Percentiles rank a stretch among this genome's conserved stretches.
Conservation (phyloP, 2,797 vertebrate genomes). For the Arnoldichthys spilopterus region DNA sequence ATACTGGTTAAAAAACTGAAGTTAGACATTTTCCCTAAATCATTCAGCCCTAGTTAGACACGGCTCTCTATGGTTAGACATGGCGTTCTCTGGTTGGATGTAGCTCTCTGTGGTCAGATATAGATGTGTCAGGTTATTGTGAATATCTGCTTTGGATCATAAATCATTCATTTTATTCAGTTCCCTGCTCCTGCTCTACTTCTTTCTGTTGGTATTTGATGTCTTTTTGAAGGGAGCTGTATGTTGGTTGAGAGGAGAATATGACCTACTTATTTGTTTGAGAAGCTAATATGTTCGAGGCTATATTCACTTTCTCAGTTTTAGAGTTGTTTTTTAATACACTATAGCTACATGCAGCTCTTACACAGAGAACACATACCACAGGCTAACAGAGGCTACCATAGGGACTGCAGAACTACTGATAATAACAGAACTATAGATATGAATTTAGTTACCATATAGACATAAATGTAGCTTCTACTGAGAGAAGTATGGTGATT, state of each 20-base stretch:
- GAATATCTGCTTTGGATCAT: conserved; percentile 44
- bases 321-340: neutral
- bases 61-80: neutral
- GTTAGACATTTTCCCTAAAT: too few relatives aligned
- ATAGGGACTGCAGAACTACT: neutral
- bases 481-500: neutral
- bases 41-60: too few relatives aligned
- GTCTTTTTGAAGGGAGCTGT: conserved; percentile 35
- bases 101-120: neutral
- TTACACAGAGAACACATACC: neutral
- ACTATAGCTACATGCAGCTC: neutral
- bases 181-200: conserved; percentile 26
- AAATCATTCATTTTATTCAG: conserved; percentile 52
- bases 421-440: too few relatives aligned
- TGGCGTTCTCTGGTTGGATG: conserved; percentile 1
- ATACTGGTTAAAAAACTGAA: too few relatives aligned
- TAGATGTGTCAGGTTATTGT: conserved; percentile 8
- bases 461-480: neutral
- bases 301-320: conserved; percentile 21
- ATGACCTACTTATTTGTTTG: conserved; percentile 51
- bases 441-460: too few relatives aligned
- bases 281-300: conserved; percentile 10
- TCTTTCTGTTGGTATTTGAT: conserved; percentile 47
- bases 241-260: conserved; percentile 30
- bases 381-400: neutral